These are phyloP conservation scores for Mastomys coucha DNA, from an alignment of 2,113 vertebrate species.

Conservation along the genomic window DNA sequence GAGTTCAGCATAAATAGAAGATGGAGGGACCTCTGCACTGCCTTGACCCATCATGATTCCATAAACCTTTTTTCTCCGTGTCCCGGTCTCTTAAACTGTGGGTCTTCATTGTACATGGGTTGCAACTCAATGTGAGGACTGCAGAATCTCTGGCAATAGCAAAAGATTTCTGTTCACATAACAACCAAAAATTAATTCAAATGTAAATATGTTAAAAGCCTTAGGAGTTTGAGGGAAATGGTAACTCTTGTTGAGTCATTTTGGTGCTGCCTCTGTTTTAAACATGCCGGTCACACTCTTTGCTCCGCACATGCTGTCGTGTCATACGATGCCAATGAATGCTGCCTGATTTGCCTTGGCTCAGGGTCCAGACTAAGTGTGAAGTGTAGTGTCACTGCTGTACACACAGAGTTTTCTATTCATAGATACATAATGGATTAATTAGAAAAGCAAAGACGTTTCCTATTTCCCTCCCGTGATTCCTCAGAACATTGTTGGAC, in stretches of 20 bases:
- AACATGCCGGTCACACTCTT: not conserved
- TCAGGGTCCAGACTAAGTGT: not conserved
- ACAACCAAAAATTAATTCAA: not conserved
- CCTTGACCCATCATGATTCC: not conserved
- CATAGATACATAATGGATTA: not conserved
- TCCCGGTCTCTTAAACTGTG: not conserved
- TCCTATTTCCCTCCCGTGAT: not conserved
- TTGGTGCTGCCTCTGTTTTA: not conserved
- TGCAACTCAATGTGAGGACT: not conserved
- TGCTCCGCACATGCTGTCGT: not conserved
- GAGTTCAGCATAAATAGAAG: not conserved
- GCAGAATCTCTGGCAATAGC: not conserved
- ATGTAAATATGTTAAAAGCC: not conserved
- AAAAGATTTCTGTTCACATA: not conserved
- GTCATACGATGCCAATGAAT: no score
- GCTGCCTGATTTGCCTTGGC: not conserved
- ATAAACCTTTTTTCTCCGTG: not conserved
- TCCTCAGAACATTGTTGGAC: not conserved
- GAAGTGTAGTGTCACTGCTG: not conserved
- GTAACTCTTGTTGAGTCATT: not conserved
- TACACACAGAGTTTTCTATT: not conserved
- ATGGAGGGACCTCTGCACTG: not conserved
- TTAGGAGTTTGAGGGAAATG: not conserved
- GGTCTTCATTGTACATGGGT: not conserved
- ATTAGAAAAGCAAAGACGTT: not conserved